Evolutionary conservation across 2,888 invertebrate genomes (phyloP).

Genomic region (Deroplatys truncata): DNA sequence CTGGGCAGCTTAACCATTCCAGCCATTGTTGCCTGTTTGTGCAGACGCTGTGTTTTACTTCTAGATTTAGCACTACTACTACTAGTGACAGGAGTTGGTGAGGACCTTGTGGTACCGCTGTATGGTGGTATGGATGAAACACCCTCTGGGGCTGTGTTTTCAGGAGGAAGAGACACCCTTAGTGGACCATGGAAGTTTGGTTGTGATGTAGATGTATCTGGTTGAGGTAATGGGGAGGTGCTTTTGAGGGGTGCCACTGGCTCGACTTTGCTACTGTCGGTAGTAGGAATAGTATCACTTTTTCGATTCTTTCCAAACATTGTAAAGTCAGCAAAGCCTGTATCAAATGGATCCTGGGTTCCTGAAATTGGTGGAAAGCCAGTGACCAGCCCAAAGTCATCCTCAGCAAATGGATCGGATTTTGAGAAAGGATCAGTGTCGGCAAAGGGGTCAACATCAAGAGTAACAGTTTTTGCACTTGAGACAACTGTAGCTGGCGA

Average conservation of each 20-base stretch:
- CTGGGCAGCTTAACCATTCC: conserved; percentile 43
- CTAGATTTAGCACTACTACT: conserved; percentile 20
- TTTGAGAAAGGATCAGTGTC: conserved; percentile 71
- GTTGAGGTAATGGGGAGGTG: background rate
- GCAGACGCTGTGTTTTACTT: conserved; percentile 18
- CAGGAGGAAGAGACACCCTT: conserved; percentile 65
- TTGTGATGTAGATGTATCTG: conserved; percentile 32
- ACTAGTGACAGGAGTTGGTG: background rate
- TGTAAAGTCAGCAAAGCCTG: conserved; percentile 44
- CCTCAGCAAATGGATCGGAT: conserved; percentile 61
- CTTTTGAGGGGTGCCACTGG: background rate
- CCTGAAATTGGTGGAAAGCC: conserved; percentile 33
- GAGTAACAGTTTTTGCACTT: background rate
- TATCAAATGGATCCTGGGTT: conserved; percentile 58
- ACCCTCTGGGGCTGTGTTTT: conserved; percentile 40
- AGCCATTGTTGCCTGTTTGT: conserved; percentile 27
- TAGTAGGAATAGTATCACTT: background rate
- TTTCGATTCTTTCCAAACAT: conserved; percentile 35
- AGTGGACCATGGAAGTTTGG: conserved; percentile 54
- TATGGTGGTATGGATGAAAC: background rate
- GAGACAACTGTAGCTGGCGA: background rate
- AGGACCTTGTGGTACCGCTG: background rate
- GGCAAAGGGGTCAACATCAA: conserved; percentile 55
- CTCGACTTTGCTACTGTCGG: background rate
- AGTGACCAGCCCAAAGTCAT: conserved; percentile 47